A percentile compares a stretch with the other conserved stretches of the same genome.
These are phyloP conservation scores for Daktulosphaira vitifoliae DNA, from an alignment of 1,140 invertebrate genomes.

Conservation along the genomic window DNA sequence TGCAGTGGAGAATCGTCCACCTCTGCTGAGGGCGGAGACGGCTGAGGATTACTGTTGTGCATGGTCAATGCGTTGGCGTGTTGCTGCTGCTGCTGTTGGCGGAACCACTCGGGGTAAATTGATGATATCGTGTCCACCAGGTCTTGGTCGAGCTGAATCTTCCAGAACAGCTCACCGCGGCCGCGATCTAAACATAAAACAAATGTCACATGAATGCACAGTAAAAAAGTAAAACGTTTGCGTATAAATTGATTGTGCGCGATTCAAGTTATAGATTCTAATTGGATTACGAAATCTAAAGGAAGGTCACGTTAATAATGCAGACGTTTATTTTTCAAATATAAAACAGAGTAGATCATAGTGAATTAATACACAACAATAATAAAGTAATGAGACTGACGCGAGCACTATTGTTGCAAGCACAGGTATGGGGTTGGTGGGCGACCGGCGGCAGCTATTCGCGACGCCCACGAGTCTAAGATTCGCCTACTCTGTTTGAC, in stretches of 20 bases:
- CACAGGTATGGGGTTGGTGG: constrained; percentile 7
- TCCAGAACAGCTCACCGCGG: constrained; percentile 59
- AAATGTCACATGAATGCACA: background rate
- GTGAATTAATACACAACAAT: constrained; percentile 1
- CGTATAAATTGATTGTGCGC: no score
- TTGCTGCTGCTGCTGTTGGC: constrained; percentile 42
- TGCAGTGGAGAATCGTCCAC: constrained; percentile 89
- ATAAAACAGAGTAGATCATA: no score
- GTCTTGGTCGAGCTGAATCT: constrained; percentile 80
- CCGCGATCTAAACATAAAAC: constrained; percentile 10
- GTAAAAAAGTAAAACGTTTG: no score
- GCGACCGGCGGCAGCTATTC: background rate
- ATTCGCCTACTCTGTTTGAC: constrained; percentile 8
- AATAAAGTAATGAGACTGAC: background rate
- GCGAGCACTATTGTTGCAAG: background rate
- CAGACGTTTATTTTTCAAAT: no score
- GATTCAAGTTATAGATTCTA: no score
- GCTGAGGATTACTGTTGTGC: constrained; percentile 28
- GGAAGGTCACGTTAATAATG: background rate
- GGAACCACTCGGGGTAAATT: constrained; percentile 87
- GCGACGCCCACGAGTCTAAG: background rate
- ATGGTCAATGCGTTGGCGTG: constrained; percentile 8
- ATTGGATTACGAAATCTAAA: background rate
- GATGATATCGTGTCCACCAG: constrained; percentile 78
- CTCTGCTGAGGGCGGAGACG: constrained; percentile 63